phyloP scores from a whole-genome alignment of 2,797 vertebrate species.

The Halcyon badia region DNA sequence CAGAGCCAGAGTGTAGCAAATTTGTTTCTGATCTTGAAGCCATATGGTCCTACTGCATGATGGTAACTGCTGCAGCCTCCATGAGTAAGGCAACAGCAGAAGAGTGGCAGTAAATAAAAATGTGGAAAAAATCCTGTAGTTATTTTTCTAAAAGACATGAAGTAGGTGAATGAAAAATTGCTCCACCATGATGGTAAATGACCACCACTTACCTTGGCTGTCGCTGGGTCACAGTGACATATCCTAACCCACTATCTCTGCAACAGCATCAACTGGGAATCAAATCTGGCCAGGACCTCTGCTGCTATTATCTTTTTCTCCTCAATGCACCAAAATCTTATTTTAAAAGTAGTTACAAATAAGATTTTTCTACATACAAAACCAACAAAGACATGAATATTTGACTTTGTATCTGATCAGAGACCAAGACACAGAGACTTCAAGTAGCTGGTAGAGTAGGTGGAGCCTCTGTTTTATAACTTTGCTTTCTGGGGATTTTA shows the following conservation, averaged over 20 bases:
- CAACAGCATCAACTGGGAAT: background rate
- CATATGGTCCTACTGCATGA: background rate
- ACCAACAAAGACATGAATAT: background rate
- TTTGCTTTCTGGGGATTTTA: background rate
- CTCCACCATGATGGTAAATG: no score
- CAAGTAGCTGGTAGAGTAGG: background rate
- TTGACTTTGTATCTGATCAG: background rate
- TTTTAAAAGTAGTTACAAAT: background rate
- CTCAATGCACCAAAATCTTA: background rate
- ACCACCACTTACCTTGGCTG: background rate
- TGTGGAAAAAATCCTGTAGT: background rate
- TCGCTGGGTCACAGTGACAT: background rate
- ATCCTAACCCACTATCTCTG: background rate
- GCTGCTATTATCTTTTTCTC: background rate
- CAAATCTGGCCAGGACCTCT: background rate
- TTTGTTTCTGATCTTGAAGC: conserved; percentile 35
- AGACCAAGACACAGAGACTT: background rate
- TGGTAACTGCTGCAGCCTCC: background rate
- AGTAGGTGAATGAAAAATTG: background rate
- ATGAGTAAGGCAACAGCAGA: background rate
- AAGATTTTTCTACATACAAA: background rate
- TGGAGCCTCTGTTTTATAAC: background rate
- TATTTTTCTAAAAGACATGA: background rate
- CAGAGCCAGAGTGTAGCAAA: background rate
- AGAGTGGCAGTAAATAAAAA: conserved; percentile 1